Conservation (phyloP, 2,888 invertebrate species). For the Ormyrus rosae region DNA sequence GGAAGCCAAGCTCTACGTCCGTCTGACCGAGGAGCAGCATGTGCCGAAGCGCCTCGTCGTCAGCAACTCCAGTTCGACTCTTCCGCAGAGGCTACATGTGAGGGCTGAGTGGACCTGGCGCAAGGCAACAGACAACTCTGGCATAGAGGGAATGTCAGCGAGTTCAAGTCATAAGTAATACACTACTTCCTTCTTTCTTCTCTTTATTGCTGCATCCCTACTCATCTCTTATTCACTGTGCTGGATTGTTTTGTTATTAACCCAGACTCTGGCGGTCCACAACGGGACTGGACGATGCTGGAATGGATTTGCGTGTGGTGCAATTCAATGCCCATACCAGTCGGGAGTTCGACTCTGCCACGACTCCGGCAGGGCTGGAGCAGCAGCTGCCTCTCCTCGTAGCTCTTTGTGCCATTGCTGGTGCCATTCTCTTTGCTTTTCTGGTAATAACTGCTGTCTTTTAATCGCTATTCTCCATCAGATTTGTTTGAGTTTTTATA, state of each 20-base stretch:
- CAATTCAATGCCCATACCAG: conserved; percentile 67
- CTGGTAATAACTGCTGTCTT: conserved; percentile 63
- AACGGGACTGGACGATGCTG: conserved; percentile 75
- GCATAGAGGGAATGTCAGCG: conserved; percentile 73
- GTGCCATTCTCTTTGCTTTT: conserved; percentile 74
- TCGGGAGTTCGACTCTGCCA: conserved; percentile 71
- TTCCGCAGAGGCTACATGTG: conserved; percentile 20
- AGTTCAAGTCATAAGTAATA: conserved; percentile 72
- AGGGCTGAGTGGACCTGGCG: conserved; percentile 36
- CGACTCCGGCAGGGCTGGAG: conserved; percentile 72
- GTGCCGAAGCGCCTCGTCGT: background rate
- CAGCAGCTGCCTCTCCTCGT: conserved; percentile 71
- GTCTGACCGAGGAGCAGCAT: conserved; percentile 22
- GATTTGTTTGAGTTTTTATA: no score
- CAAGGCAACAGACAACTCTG: conserved; percentile 27
- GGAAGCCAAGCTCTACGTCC: conserved; percentile 27
- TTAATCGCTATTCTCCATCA: no score
- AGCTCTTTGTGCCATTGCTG: conserved; percentile 72
- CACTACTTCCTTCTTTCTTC: background rate
- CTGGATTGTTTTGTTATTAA: conserved; percentile 27
- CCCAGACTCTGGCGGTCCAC: conserved; percentile 74
- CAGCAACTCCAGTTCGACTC: conserved; percentile 6
- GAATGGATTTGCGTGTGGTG: conserved; percentile 73
- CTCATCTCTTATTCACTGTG: no score
- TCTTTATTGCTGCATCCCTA: no score